phyloP scores from a whole-genome alignment of 2,113 vertebrate genomes.

The Epinephelus fuscoguttatus region DNA sequence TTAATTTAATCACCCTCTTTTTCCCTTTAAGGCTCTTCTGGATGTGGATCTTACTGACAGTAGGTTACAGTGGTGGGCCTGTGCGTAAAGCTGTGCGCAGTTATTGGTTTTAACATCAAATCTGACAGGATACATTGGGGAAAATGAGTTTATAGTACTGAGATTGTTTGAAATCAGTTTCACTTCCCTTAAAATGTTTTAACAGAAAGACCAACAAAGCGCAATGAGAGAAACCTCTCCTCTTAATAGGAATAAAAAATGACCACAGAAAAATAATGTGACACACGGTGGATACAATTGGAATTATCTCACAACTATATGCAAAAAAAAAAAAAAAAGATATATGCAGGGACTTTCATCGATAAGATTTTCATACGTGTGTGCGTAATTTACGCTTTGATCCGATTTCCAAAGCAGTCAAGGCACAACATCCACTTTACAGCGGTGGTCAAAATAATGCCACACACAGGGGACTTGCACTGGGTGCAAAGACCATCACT shows the following conservation, averaged over 20 bases:
- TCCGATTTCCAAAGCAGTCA: neutral
- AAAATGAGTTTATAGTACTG: neutral
- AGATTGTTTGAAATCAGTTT: neutral
- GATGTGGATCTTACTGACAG: neutral
- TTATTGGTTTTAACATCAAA: neutral
- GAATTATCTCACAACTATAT: neutral
- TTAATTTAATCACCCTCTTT: neutral
- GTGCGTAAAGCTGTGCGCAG: neutral
- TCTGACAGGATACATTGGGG: neutral
- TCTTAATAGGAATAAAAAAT: neutral
- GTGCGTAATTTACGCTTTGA: neutral
- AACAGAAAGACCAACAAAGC: neutral
- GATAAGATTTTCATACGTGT: too few relatives aligned
- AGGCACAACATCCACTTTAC: neutral
- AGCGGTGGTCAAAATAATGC: neutral
- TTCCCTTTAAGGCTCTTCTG: neutral
- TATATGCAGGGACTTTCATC: neutral
- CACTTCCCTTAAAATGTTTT: neutral
- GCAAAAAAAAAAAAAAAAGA: too few relatives aligned
- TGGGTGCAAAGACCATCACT: neutral
- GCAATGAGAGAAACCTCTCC: neutral
- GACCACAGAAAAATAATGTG: neutral
- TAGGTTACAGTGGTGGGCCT: neutral
- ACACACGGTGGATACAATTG: neutral
- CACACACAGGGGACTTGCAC: neutral